phyloP scores from a whole-genome alignment of 2,797 vertebrate genomes.

The Paramormyrops hopkinsi region DNA sequence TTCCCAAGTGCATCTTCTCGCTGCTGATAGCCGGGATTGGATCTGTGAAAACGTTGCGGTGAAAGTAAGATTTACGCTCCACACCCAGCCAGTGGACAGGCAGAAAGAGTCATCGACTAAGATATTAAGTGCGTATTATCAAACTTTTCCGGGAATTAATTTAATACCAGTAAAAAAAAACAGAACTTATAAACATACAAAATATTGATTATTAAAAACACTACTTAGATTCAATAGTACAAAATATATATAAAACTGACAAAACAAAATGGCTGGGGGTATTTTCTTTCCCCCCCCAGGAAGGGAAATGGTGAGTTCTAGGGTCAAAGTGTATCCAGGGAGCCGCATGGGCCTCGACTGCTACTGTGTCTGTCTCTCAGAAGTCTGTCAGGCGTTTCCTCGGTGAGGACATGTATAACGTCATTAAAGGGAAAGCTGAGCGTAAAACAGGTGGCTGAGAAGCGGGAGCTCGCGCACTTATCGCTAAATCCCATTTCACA shows the following conservation, averaged over 20 bases:
- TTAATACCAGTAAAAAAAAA: not conserved
- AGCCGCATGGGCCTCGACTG: not conserved
- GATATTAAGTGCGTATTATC: not conserved
- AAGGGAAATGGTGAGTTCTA: not conserved
- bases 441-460: not conserved
- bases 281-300: not conserved
- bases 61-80: not conserved
- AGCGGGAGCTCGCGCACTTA: not conserved
- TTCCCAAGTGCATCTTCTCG: not conserved
- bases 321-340: not conserved
- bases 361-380: not conserved
- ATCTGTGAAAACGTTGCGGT: not conserved
- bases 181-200: not conserved
- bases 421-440: not conserved
- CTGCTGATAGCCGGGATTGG: not conserved
- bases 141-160: not conserved
- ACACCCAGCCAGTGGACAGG: not conserved
- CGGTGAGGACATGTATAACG: not conserved
- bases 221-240: not conserved
- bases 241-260: not conserved
- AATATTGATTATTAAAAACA: not conserved
- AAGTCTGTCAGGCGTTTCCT: not conserved
- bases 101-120: not conserved
- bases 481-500: conserved; percentile 1
- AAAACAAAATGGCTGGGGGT: not conserved